Evolutionary conservation across 1,140 invertebrate genomes (phyloP), one percentile per base, ranked within the genome.

Genomic region (Drosophila sproati): DNA sequence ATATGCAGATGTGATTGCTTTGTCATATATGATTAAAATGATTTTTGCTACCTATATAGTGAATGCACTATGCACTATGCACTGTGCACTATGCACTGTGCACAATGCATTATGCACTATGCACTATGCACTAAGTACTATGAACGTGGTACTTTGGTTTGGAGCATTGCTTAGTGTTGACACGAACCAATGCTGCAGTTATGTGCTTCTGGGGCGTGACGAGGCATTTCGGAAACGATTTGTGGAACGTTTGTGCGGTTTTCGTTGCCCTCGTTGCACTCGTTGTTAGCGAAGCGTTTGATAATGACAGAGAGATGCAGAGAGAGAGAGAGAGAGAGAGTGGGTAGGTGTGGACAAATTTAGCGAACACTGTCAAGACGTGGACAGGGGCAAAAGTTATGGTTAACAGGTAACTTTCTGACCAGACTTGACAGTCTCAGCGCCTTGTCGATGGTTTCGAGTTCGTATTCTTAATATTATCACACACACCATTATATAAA

Each of bases 231-330:
- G 35, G 47, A 43, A 43, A 56, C 54, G 60, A 43, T 54, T 50
- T 31, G n/a, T 34, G 59, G 39, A 32, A 41, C 57, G 51, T 51
- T 73, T 56, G 51, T 56, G 45, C 45, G 52, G 28, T 67, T 76
- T 63, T 59, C 45, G 45, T 12, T 39, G 34, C 62, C 41, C 34
- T 6, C 56, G 56, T 73, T 54, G 71, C 71, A 61, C 64, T 69
- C 71, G 50, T 34, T 77, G 73, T 78, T 41, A 52, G 79, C 79
- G n/a, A 79, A 86, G 81, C 83, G 35, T 60, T 78, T 52, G 64
- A 77, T 73, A 59, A 77, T 73, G 57, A 35, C 48, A 37, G 29
- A 28, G 61, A 35, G 37, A 8, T 3, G 3, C 10, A 28, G 34
- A 47, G 29, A 20, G 69, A 37, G 31, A n/a, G 54, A 39, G 61